Evolutionary conservation across 2,113 vertebrate species (phyloP).

Genomic region (Aegithalos caudatus): DNA sequence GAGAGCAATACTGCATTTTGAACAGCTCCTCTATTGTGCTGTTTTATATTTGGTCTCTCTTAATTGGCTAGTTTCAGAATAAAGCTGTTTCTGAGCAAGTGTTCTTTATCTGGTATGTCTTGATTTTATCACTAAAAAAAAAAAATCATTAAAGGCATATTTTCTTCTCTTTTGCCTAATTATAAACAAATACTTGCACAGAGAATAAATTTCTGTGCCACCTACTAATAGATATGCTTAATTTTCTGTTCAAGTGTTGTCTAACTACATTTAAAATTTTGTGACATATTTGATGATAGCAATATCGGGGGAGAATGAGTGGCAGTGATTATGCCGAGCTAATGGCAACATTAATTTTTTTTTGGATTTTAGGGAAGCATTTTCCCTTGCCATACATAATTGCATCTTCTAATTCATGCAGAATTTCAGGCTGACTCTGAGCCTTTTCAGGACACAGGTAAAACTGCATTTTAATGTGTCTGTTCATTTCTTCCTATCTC

Average conservation of each 20-base stretch:
- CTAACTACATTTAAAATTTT: background rate
- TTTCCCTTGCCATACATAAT: background rate
- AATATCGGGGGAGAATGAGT: background rate
- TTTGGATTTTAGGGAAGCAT: background rate
- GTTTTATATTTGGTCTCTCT: background rate
- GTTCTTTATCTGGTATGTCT: background rate
- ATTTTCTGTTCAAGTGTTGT: background rate
- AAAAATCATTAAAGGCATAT: background rate
- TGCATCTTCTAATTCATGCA: background rate
- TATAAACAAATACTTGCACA: background rate
- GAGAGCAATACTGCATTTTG: background rate
- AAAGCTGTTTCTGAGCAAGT: background rate
- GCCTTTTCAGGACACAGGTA: background rate
- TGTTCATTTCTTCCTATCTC: background rate
- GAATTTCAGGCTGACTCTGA: background rate
- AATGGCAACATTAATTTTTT: background rate
- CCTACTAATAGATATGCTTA: background rate
- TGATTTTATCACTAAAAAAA: background rate
- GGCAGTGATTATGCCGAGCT: background rate
- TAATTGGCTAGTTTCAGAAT: background rate
- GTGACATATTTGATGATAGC: background rate
- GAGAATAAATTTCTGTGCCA: background rate
- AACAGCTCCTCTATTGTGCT: background rate
- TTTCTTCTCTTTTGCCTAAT: background rate
- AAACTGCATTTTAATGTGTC: background rate